Evolutionary conservation across 2,113 vertebrate genomes (phyloP).

Genomic region (Meles meles): DNA sequence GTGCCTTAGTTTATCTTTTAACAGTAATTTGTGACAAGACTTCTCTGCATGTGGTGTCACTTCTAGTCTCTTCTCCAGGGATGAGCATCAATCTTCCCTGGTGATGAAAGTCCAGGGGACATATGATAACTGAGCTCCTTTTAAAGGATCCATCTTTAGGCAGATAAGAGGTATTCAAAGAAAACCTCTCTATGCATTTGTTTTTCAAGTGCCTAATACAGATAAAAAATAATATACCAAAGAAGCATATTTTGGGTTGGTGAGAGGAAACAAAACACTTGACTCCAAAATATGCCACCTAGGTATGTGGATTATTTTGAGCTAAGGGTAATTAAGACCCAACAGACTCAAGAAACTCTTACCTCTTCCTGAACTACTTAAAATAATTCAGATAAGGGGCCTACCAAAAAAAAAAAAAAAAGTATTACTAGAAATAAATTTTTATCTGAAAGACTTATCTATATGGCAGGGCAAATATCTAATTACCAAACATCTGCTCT

Average conservation of each 20-base stretch:
- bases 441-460: background rate
- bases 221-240: background rate
- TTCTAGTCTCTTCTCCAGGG: background rate
- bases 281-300: background rate
- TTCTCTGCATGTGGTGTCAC: background rate
- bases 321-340: background rate
- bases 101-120: background rate
- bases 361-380: background rate
- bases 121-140: background rate
- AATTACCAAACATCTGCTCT: background rate
- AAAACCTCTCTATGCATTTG: background rate
- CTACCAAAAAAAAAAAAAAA: no score
- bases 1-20: background rate
- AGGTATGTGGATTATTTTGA: background rate
- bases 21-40: background rate
- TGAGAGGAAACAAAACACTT: background rate
- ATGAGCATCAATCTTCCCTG: background rate
- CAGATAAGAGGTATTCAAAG: background rate
- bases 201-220: background rate
- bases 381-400: background rate
- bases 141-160: background rate
- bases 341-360: background rate
- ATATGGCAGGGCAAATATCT: background rate
- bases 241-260: background rate
- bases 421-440: background rate